phyloP scores from a whole-genome alignment of 2,113 vertebrate species.

The Onychorhynchus coronatus region DNA sequence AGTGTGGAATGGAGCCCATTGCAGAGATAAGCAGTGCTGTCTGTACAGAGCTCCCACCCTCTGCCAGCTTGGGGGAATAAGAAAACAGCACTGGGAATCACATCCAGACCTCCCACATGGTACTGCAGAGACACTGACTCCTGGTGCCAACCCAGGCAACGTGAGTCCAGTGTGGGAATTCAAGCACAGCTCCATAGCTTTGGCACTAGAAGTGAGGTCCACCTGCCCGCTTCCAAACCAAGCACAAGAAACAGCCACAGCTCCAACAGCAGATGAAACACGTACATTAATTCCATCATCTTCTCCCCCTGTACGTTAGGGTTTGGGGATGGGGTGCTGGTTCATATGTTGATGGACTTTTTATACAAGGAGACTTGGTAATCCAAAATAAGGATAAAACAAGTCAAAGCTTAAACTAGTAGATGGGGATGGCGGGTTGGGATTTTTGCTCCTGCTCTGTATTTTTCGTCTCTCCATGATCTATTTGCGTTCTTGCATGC shows the following conservation, averaged over 20 bases:
- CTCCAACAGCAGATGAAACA: neutral
- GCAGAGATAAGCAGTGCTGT: neutral
- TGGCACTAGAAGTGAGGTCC: fast-evolving
- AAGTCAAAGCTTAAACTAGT: neutral
- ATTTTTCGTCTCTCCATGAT: neutral
- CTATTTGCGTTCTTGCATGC: neutral
- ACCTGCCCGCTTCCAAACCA: neutral
- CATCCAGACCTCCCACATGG: constrained; percentile 54
- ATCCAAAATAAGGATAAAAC: neutral
- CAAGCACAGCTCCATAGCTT: neutral
- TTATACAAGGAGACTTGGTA: neutral
- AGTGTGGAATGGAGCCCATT: neutral
- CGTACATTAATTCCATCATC: neutral
- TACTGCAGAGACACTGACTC: constrained; percentile 9
- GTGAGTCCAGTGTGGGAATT: neutral
- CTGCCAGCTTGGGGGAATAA: constrained; percentile 15
- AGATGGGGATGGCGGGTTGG: neutral
- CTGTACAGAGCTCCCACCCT: neutral
- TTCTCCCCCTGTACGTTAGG: neutral
- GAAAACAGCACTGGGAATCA: constrained; percentile 34
- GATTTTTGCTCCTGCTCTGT: neutral
- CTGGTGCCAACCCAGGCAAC: neutral
- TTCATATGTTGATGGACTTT: neutral
- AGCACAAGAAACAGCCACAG: neutral
- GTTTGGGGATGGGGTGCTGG: neutral